phyloP scores from a whole-genome alignment of 1,140 invertebrate genomes.

The Wiebesia pumilae region DNA sequence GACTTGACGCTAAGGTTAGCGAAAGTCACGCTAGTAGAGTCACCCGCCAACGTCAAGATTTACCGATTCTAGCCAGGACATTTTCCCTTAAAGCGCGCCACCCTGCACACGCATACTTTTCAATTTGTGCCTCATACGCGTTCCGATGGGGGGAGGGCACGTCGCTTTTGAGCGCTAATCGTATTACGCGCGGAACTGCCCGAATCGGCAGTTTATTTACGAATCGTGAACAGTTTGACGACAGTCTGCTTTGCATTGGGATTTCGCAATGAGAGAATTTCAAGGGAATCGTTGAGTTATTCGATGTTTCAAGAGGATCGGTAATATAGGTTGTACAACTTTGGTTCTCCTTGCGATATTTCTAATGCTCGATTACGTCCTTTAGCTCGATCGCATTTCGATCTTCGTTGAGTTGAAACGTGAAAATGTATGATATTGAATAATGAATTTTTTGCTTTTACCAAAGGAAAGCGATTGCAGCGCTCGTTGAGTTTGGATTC shows the following conservation, averaged over 20 bases:
- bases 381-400: no score
- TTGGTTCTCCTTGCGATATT: not conserved
- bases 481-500: not conserved
- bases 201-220: not conserved
- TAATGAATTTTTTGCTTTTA: no score
- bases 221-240: not conserved
- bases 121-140: no score
- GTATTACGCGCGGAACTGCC: not conserved
- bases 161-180: not conserved
- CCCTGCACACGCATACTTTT: no score
- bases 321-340: not conserved
- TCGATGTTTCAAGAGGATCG: not conserved
- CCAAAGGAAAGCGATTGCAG: no score
- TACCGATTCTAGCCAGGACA: not conserved
- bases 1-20: no score
- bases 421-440: no score
- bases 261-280: not conserved
- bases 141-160: no score
- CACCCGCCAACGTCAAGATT: not conserved
- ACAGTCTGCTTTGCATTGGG: not conserved
- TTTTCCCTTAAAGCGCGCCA: no score
- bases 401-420: no score
- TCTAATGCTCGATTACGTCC: not conserved
- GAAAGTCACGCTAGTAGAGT: not conserved
- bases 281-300: not conserved